A percentile compares a stretch with the other conserved stretches of the same genome.
Evolutionary conservation across 2,797 vertebrate species (phyloP).

Genomic region (Ceyx erithaca): DNA sequence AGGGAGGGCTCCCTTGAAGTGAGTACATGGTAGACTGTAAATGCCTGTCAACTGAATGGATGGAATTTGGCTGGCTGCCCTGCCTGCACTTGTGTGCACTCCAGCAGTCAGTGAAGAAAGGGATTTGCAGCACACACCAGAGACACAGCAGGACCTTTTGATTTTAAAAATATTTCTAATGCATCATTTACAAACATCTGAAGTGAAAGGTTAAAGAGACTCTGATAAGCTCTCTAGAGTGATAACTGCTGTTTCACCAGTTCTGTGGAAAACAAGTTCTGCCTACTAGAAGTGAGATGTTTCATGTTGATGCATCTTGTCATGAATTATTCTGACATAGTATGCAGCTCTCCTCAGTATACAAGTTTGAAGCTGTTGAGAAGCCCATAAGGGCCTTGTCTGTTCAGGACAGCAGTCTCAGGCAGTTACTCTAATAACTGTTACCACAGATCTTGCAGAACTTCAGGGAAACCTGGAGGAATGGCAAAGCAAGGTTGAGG

Average conservation of each 20-base stretch:
- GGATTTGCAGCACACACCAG: neutral
- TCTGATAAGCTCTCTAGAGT: neutral
- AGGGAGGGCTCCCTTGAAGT: neutral
- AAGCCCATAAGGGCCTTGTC: accelerated
- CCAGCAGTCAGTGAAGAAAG: neutral
- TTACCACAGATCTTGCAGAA: neutral
- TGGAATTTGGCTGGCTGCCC: neutral
- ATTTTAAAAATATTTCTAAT: neutral
- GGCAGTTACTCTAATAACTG: neutral
- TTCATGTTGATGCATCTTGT: neutral
- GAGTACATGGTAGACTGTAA: neutral
- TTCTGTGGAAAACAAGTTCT: neutral
- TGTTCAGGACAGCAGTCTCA: neutral
- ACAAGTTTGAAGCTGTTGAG: neutral
- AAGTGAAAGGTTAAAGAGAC: neutral
- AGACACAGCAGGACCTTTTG: neutral
- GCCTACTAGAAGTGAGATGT: neutral
- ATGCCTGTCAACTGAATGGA: neutral
- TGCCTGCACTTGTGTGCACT: neutral
- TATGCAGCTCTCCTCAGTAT: neutral
- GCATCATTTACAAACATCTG: neutral
- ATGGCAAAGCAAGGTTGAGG: neutral
- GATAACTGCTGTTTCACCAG: neutral
- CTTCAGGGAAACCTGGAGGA: neutral
- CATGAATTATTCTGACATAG: neutral